Base-by-base conservation (phyloP, 2,113 vertebrate species). In the Phrynocephalus versicolor region DNA sequence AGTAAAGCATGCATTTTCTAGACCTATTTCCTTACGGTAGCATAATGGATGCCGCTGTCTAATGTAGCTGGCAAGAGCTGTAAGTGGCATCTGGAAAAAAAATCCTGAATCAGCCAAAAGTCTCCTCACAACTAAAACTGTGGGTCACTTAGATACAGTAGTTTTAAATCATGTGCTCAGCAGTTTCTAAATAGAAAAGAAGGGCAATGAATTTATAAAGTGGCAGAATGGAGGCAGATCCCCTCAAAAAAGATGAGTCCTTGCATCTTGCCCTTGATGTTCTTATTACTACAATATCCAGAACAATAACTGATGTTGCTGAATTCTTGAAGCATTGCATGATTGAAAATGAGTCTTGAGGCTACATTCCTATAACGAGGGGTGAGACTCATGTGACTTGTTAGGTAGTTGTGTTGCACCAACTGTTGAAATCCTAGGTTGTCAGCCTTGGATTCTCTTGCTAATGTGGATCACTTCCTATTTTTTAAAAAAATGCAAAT, bases 31-130 rank as follows among this genome's bases (percentile, higher is more conserved):
- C 33, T 79, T 67, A 60, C 6, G 21, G 2, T 13, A 18, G 69
- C 41, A 23, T 57, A 85, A 67, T 35, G 73, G 74, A 80, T 51
- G 81, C 39, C 62, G 72, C 45, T 65, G 58, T 80, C 82, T 13
- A 35, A 77, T 70, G 45, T 6, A 80, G 37, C 39, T 74, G n/a
- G 5, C 55, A 76, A 82, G 51, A 18, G 64, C 78, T 79, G 13
- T 0, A 5, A 85, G 41, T 25, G n/a, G 8, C 35, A 35, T 80
- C 41, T 5, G 37, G 62, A 88, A 85, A 74, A 65, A 12, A 74
- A 65, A 12, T 60, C 10, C 1, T 0, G 16, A 72, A 70, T 88
- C 21, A 37, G 82, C 58, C 57, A 81, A 84, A 86, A n/a, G 0
- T 39, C 35, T 8, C 39, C 9, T 25, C 67, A 77, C 37, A 84